These are phyloP conservation scores for Glaucidium brasilianum DNA, from an alignment of 2,113 vertebrate species.

Conservation along the genomic window DNA sequence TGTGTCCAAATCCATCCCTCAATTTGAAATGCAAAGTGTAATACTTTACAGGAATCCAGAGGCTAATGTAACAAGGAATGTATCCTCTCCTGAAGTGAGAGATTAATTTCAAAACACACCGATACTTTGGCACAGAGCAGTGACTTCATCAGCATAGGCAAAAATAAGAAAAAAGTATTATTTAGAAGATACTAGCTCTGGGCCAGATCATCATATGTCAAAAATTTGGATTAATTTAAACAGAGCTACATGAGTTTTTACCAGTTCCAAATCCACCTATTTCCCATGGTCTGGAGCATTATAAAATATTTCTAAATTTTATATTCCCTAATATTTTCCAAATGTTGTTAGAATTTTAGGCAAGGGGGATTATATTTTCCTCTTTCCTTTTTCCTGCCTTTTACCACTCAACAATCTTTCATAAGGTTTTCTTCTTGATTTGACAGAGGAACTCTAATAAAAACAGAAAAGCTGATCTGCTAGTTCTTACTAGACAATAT, in stretches of 20 bases:
- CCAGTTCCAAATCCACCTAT: not conserved
- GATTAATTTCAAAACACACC: not conserved
- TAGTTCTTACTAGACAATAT: not conserved
- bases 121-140: not conserved
- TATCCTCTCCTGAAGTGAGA: not conserved
- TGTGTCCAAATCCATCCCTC: not conserved
- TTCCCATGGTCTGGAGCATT: not conserved
- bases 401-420: not conserved
- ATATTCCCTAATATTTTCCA: conserved; percentile 38
- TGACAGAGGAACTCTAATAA: not conserved
- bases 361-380: not conserved
- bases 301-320: conserved; percentile 21
- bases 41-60: not conserved
- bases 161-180: not conserved
- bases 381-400: not conserved
- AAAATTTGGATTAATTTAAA: conserved; percentile 16
- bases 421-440: not conserved
- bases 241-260: not conserved
- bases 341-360: conserved; percentile 21
- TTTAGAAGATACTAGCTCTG: not conserved
- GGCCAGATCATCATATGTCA: not conserved
- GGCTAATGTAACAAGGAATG: not conserved
- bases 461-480: not conserved
- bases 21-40: not conserved
- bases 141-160: not conserved